Percentiles rank a stretch among this genome's conserved stretches.
phyloP scores from a whole-genome alignment of 2,797 vertebrate genomes.

The Austrolebias charrua region DNA sequence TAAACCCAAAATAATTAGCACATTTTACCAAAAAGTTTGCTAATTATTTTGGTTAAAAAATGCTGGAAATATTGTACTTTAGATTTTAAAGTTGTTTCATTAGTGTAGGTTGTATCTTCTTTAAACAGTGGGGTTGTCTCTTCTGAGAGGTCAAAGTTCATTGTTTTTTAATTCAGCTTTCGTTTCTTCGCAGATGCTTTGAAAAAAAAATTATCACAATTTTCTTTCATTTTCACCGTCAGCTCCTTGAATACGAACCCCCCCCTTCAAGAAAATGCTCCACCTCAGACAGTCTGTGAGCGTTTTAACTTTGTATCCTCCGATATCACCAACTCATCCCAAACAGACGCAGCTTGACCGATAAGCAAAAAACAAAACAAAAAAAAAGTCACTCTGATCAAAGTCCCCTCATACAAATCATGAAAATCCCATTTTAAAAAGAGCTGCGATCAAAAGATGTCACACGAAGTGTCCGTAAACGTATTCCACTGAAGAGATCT shows the following conservation, averaged over 20 bases:
- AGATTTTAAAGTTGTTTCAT: too few relatives aligned
- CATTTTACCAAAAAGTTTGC: too few relatives aligned
- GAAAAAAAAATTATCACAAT: background rate
- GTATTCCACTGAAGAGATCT: conserved; percentile 10
- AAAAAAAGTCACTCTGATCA: conserved; percentile 4
- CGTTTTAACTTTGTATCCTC: background rate
- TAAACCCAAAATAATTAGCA: too few relatives aligned
- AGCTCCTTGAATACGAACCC: background rate
- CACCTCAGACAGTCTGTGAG: too few relatives aligned
- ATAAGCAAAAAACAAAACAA: conserved; percentile 1
- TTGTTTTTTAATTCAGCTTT: background rate
- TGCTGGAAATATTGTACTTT: too few relatives aligned
- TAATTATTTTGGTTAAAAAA: too few relatives aligned
- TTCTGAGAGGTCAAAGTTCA: too few relatives aligned
- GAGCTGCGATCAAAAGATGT: conserved; percentile 13
- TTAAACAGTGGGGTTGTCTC: too few relatives aligned
- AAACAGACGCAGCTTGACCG: background rate
- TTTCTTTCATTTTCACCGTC: background rate
- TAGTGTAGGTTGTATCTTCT: too few relatives aligned
- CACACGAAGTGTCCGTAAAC: conserved; percentile 11
- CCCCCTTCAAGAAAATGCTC: too few relatives aligned
- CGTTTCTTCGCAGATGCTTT: background rate
- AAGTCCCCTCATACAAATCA: conserved; percentile 22
- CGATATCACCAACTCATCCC: background rate
- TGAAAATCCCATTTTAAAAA: conserved; percentile 26